These are phyloP conservation scores for Helicorthomorpha holstii DNA, from an alignment of 1,140 invertebrate species.

Conservation along the genomic window DNA sequence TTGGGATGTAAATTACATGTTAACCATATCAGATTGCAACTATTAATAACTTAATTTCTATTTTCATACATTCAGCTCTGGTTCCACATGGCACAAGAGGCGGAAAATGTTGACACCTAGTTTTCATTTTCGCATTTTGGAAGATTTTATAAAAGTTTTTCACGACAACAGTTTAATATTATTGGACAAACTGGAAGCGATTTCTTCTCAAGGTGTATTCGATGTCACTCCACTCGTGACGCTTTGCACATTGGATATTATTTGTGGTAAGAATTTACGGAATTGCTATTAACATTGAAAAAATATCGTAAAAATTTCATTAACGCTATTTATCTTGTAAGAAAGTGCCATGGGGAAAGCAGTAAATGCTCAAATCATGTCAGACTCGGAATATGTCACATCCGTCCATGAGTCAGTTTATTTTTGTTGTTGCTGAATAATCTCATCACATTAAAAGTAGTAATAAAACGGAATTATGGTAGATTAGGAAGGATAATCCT, in stretches of 20 bases:
- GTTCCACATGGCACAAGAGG: slow-evolving; percentile 50
- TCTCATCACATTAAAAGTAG: no score
- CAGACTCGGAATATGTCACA: slow-evolving; percentile 55
- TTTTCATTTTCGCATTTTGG: slow-evolving; percentile 75
- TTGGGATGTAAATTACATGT: no score
- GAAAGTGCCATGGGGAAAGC: slow-evolving; percentile 68
- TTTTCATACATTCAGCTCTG: slow-evolving; percentile 19
- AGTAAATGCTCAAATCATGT: slow-evolving; percentile 46
- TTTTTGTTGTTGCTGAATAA: no score
- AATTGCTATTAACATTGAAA: no score
- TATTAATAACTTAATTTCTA: background rate
- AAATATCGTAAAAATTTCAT: slow-evolving; percentile 12
- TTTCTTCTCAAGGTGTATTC: slow-evolving; percentile 28
- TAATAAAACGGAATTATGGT: no score
- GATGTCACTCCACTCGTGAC: slow-evolving; percentile 34
- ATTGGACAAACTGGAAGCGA: slow-evolving; percentile 28
- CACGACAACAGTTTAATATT: slow-evolving; percentile 52
- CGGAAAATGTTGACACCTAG: slow-evolving; percentile 78
- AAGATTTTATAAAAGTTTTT: slow-evolving; percentile 67
- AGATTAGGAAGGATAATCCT: no score
- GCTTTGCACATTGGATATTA: slow-evolving; percentile 36
- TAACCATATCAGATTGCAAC: no score
- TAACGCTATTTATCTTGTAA: slow-evolving; percentile 17
- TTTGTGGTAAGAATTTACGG: slow-evolving; percentile 29
- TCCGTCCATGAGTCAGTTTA: no score